Evolutionary conservation across 2,113 vertebrate species (phyloP), one percentile per base, ranked within the genome.

Genomic region (Rhizomys pruinosus): DNA sequence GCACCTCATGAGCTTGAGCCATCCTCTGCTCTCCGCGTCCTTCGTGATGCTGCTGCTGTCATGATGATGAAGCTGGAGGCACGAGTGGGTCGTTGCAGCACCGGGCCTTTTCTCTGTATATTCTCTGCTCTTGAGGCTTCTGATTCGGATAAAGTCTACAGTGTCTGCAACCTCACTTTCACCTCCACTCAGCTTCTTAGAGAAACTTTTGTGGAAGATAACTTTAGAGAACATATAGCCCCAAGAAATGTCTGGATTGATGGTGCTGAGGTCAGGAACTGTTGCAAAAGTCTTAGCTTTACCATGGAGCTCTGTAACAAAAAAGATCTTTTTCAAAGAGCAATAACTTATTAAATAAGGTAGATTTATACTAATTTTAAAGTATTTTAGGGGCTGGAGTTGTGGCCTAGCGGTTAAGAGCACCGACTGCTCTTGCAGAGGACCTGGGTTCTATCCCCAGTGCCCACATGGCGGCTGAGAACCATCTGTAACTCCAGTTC

Each of bases 41-140:
- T 94, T 90, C 25, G 29, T 84, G 44, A 84, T 86, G 55, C 64
- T 74, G 69, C 6, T 71, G 23, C 22, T 87, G 84, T 55, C 86
- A 2, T 85, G 37, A 42, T 81, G 55, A n/a, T 91, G 74, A 94
- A 84, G 71, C 42, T 86, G 10, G 12, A 69, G 22, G 32, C 20
- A 85, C 32, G 27, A 82, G 80, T 22, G 7, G 27, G 9, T 92
- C n/a, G 39, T 82, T 88, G 57, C 77, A 57, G 47, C 73, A 66
- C 23, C 17, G 5, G 84, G 47, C 85, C n/a, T n/a, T n/a, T n/a
- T 79, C 34, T 82, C 17, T 78, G 0, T 68, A 9, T 4, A 34
- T 72, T 81, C 63, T 6, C 15, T 80, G n/a, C 80, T 89, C 27
- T 3, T 71, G 17, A 17, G 29, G 55, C 59, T 80, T 91, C 80